These are phyloP conservation scores for Liparis tanakae DNA, from an alignment of 2,797 vertebrate genomes.

Conservation along the genomic window DNA sequence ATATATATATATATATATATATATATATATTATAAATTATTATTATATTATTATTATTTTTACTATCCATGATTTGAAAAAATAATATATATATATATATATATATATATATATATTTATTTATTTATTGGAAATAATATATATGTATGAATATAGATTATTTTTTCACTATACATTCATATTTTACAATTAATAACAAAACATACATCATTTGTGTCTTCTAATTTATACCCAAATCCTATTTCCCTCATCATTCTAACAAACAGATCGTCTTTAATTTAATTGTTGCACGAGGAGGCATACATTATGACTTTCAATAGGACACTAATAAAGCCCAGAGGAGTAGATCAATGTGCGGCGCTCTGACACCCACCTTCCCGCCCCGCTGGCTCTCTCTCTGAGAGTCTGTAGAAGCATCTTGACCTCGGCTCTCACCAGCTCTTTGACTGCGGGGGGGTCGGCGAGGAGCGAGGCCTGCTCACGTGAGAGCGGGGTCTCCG, in stretches of 20 bases:
- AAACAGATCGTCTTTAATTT: not conserved
- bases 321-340: not conserved
- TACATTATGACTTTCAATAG: not conserved
- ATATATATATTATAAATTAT: too few species aligned
- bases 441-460: constrained; percentile 74
- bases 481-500: constrained; percentile 7
- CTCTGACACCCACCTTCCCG: constrained; percentile 52
- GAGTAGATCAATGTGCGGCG: constrained; percentile 10
- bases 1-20: too few species aligned
- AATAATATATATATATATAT: too few species aligned
- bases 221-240: not conserved
- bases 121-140: too few species aligned
- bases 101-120: too few species aligned
- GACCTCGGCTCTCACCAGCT: constrained; percentile 74
- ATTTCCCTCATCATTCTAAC: not conserved
- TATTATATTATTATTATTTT: too few species aligned
- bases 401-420: constrained; percentile 69
- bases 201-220: not conserved
- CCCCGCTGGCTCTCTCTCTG: constrained; percentile 41
- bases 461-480: constrained; percentile 31
- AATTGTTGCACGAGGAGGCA: not conserved
- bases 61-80: too few species aligned
- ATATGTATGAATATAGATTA: too few species aligned
- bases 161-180: not conserved
- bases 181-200: not conserved